Conservation (phyloP, 2,888 invertebrate genomes). For the Phyto melanocephala region DNA sequence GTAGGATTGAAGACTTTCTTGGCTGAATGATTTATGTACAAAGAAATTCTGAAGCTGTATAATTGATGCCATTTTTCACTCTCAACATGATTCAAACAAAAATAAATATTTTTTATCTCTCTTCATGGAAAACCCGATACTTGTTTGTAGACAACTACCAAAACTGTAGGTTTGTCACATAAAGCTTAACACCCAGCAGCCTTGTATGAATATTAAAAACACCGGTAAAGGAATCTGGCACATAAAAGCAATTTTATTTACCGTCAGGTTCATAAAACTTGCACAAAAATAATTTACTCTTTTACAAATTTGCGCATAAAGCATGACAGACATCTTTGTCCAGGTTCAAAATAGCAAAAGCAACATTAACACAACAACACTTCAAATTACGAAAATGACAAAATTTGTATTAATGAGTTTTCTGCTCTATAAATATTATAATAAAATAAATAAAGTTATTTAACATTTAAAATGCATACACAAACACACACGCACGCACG, state of each 20-base stretch:
- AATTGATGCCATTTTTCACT: too few species aligned
- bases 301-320: background rate
- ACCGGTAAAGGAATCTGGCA: background rate
- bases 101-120: too few species aligned
- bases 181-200: background rate
- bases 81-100: too few species aligned
- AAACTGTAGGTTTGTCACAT: too few species aligned
- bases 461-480: background rate
- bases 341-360: background rate
- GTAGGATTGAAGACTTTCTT: too few species aligned
- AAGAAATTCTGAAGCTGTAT: too few species aligned
- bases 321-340: too few species aligned
- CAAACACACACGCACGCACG: background rate
- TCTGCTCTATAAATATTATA: constrained; percentile 20
- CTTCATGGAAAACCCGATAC: too few species aligned
- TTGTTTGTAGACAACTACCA: too few species aligned
- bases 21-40: too few species aligned
- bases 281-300: constrained; percentile 1
- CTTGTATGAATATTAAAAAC: constrained; percentile 14
- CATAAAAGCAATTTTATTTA: background rate
- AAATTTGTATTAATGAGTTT: constrained; percentile 42
- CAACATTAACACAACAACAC: background rate
- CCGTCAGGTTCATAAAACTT: background rate
- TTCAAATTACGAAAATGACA: constrained; percentile 23
- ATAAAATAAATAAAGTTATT: constrained; percentile 32